Percentiles rank a stretch among this genome's conserved stretches.
phyloP scores from a whole-genome alignment of 2,888 invertebrate genomes.

The Cosmia pyralina region DNA sequence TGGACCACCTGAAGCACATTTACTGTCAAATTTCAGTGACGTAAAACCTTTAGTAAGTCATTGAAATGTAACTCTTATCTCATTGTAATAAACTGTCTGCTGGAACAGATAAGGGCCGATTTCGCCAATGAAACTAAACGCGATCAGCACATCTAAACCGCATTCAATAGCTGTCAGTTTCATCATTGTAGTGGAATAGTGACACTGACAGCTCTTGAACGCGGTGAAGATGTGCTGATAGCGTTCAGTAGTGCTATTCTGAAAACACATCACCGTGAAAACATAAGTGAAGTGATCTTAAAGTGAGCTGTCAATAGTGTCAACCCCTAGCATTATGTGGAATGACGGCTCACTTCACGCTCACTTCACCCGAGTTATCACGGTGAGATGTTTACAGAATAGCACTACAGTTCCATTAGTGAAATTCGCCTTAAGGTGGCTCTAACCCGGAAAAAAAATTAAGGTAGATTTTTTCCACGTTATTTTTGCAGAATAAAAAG shows the following conservation, averaged over 20 bases:
- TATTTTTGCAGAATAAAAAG: not conserved
- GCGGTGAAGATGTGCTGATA: not conserved
- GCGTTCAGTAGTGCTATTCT: too few relatives aligned
- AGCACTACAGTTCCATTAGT: not conserved
- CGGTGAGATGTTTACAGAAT: too few relatives aligned
- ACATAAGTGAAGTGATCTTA: too few relatives aligned
- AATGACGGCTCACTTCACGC: too few relatives aligned
- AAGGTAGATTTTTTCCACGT: not conserved
- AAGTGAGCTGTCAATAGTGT: too few relatives aligned
- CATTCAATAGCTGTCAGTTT: not conserved
- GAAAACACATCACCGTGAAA: too few relatives aligned
- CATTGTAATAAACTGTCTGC: too few relatives aligned
- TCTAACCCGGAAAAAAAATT: not conserved
- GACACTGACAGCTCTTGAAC: not conserved
- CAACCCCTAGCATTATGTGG: too few relatives aligned
- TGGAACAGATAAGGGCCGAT: not conserved
- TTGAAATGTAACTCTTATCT: too few relatives aligned
- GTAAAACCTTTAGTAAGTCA: too few relatives aligned
- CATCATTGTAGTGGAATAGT: not conserved
- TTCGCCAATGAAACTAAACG: not conserved
- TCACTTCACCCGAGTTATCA: too few relatives aligned
- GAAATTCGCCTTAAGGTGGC: not conserved
- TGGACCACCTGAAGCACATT: not conserved
- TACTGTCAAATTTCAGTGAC: too few relatives aligned
- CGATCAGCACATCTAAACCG: not conserved